Percentiles rank a stretch among this genome's conserved stretches.
These are phyloP conservation scores for Podargus strigoides DNA, from an alignment of 2,797 vertebrate species.

Conservation along the genomic window DNA sequence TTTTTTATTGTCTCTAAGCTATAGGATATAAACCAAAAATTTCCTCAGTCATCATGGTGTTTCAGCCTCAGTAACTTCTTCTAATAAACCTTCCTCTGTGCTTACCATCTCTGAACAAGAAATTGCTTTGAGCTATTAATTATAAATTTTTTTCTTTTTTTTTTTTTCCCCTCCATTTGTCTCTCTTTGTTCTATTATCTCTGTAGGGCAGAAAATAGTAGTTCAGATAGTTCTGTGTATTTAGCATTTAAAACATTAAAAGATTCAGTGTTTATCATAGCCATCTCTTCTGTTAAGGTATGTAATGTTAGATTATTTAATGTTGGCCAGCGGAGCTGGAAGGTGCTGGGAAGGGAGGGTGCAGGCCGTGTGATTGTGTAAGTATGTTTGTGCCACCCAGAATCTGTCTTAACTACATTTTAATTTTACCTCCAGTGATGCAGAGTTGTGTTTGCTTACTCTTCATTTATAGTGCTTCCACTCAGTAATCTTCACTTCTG, in stretches of 20 bases:
- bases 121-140: slow-evolving; percentile 22
- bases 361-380: fast-evolving
- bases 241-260: neutral
- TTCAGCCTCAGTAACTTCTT: slow-evolving; percentile 37
- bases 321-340: neutral
- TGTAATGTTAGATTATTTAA: neutral
- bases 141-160: neutral
- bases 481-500: neutral
- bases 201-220: neutral
- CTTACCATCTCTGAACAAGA: slow-evolving; percentile 4
- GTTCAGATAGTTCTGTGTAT: neutral
- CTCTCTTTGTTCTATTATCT: neutral
- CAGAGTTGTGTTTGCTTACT: neutral
- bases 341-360: neutral
- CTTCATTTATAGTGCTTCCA: neutral
- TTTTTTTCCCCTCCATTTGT: neutral
- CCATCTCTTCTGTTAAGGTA: neutral
- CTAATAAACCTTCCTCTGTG: neutral
- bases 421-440: neutral
- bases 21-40: neutral
- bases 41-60: neutral
- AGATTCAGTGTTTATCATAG: neutral
- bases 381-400: neutral
- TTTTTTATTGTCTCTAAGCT: neutral
- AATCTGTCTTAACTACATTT: neutral